phyloP scores from a whole-genome alignment of 2,113 vertebrate genomes.

The Microcebus lehilahytsara region DNA sequence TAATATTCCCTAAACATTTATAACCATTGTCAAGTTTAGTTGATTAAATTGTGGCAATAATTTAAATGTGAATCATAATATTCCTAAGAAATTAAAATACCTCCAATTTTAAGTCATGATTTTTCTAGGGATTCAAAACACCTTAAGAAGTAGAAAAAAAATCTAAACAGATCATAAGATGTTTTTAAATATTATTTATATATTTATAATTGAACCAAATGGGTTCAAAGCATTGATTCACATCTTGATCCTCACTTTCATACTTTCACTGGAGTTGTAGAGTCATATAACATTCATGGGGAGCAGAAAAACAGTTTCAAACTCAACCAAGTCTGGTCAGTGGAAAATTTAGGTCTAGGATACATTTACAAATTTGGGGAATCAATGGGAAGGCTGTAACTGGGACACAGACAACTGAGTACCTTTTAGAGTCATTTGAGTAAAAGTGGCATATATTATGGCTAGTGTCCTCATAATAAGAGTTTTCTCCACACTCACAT shows the following conservation, averaged over 20 bases:
- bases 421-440: not conserved
- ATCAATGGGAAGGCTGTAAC: not conserved
- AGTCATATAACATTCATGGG: not conserved
- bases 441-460: not conserved
- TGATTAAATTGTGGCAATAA: conserved; percentile 12
- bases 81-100: conserved; percentile 27
- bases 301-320: not conserved
- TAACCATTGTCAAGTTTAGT: conserved; percentile 22
- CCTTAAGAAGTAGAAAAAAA: not conserved
- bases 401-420: not conserved
- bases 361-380: not conserved
- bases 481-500: not conserved
- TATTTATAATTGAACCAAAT: not conserved
- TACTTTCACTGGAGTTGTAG: not conserved
- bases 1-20: not conserved
- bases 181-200: not conserved
- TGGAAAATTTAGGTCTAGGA: not conserved
- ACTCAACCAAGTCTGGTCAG: not conserved
- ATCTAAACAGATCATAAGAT: not conserved
- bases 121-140: not conserved
- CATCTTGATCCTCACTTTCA: not conserved
- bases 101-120: not conserved
- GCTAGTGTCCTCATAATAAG: not conserved
- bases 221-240: not conserved
- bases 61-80: not conserved